Evolutionary conservation across 2,888 invertebrate genomes (phyloP), one percentile per base, ranked within the genome.

Genomic region (Malthinus seriepunctatus): DNA sequence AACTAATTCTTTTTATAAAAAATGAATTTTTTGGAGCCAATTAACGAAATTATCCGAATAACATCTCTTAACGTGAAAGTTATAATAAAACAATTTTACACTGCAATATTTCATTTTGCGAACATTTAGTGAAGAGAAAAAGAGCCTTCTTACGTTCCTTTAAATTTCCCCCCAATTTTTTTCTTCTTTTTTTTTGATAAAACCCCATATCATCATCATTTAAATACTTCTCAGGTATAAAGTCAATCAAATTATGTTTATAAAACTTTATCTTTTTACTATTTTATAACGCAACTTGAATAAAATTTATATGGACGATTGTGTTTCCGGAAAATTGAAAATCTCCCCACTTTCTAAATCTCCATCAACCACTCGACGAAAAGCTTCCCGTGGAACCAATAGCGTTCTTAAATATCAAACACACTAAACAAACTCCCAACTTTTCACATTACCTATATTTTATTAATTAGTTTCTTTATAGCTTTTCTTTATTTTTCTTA

Each of bases 281-380:
- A 10, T 23, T 47, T 54, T 48, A 11, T 46, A 32, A 6, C 8
- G 10, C n/a, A 32, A 44, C 12, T 10, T 23, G 10, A 12, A 9
- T 4, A 51, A 11, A 32, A 14, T 51, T 35, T 14, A 35, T 12
- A 23, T 55, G 60, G 55, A 8, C 55, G 48, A 47, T 38, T 56
- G 56, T 46, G 45, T 31, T 14, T 44, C 35, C 37, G 55, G 60
- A 60, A 60, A 60, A 60, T 60, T 60, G 60, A 56, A 60, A 60
- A 60, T 55, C 51, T 51, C 50, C 60, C 58, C 50, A 52, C 57
- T 32, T 34, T 42, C 31, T 32, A 38, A 31, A 32, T 12, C 31
- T 42, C 12, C 37, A 44, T 33, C 55, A 44, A 51, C 48, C 51
- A 49, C 46, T 51, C 51, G 60, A 34, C 8, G 51, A 48, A 54